These are phyloP conservation scores for Cancer borealis DNA, from an alignment of 2,888 invertebrate genomes.

Conservation along the genomic window DNA sequence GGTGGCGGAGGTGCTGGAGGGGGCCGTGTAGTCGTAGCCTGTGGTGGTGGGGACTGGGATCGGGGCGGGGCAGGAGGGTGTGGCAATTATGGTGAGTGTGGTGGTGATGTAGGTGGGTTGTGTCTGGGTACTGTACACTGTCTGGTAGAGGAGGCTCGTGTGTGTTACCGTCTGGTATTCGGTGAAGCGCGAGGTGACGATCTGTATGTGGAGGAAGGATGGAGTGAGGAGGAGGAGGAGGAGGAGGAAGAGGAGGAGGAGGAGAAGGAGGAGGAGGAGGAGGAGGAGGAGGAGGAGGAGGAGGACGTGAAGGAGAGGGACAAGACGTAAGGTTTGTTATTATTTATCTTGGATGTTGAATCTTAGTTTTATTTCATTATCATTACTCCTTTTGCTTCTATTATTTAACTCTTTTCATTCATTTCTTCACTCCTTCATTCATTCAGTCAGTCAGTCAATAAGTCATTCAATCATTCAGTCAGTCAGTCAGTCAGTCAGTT, in stretches of 20 bases:
- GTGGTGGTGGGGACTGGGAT: not conserved
- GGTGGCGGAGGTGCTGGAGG: not conserved
- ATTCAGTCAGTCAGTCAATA: not conserved
- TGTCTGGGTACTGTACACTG: not conserved
- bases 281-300: not conserved
- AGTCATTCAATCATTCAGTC: not conserved
- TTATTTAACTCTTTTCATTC: not conserved
- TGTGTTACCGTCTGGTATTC: constrained; percentile 46
- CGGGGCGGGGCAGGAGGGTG: constrained; percentile 25
- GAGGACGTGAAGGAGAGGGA: not conserved
- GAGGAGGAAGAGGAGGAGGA: not conserved
- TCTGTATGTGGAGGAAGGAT: not conserved
- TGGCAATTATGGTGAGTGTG: constrained; percentile 46
- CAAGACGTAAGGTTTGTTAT: not conserved
- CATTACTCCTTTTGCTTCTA: not conserved
- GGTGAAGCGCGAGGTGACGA: constrained; percentile 46
- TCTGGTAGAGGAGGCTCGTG: not conserved
- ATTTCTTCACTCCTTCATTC: not conserved
- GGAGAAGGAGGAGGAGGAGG: not conserved
- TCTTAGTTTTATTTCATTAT: not conserved
- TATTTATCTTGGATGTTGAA: not conserved
- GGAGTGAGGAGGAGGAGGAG: not conserved
- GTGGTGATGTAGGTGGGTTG: constrained; percentile 50
- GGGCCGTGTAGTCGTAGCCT: constrained; percentile 45
- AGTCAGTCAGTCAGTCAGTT: not conserved